Conservation (phyloP, 2,797 vertebrate genomes). For the Falco concolor region DNA sequence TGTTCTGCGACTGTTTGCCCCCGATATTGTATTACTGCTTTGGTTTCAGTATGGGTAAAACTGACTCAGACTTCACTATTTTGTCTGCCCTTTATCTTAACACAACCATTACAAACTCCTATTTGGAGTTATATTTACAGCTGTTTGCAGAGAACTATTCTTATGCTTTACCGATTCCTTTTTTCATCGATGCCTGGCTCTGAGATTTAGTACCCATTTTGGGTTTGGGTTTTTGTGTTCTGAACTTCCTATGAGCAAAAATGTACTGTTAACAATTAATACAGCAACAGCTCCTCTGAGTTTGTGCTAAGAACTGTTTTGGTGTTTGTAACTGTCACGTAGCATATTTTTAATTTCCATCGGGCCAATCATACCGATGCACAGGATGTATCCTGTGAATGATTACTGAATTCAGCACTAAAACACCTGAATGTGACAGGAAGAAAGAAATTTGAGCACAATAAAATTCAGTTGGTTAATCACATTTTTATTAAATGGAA, state of each 20-base stretch:
- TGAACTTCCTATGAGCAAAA: neutral
- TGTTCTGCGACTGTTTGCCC: neutral
- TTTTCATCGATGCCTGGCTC: neutral
- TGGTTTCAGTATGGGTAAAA: neutral
- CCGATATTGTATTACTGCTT: neutral
- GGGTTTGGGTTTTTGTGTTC: neutral
- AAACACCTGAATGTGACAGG: neutral
- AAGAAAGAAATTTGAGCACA: neutral
- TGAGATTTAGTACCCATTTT: neutral
- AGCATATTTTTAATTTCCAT: constrained; percentile 25
- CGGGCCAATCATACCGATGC: neutral
- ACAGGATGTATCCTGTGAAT: neutral
- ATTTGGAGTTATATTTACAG: neutral
- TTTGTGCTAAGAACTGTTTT: neutral
- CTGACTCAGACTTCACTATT: neutral
- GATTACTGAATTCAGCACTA: constrained; percentile 20
- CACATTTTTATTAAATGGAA: constrained; percentile 10
- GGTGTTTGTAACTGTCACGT: neutral
- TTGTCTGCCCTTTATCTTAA: neutral
- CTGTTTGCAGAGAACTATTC: neutral
- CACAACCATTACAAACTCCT: neutral
- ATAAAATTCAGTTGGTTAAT: neutral
- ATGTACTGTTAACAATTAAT: neutral
- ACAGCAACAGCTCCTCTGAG: neutral
- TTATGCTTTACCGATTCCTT: neutral